Evolutionary conservation across 2,797 vertebrate species (phyloP), one percentile per base, ranked within the genome.

Genomic region (Naso thynnoides): DNA sequence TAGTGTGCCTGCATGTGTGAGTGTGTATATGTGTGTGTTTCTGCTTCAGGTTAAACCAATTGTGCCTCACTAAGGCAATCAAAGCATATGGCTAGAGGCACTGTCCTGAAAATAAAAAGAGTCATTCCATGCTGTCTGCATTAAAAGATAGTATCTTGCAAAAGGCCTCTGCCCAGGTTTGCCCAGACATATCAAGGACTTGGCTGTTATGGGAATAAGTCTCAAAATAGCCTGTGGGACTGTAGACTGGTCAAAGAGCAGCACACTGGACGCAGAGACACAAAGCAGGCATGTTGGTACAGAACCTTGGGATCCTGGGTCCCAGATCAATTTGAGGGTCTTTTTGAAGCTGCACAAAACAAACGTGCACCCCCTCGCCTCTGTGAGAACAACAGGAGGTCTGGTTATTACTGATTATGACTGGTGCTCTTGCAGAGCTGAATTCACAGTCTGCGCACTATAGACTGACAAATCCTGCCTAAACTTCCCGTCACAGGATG

Each of bases 191-290:
- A 85, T 86, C 79, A 84, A 86, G 72, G 70, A 79, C 84, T 81
- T 76, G 49, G 59, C 79, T 80, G 75, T 73, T 85, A 79, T 78
- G 90, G 79, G 88, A 90, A 81, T 69, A 47, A 18, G 18, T 65
- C 83, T 89, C 89, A 91, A 94, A 92, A 91, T 92, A 93, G 76
- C 76, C 14, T 26, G 21, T 66, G 71, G 78, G 76, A 85, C 76
- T 83, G 33, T 45, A 78, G n/a, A 41, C 68, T 62, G 85, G 82
- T 90, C 73, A 90, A 84, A 84, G 78, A 84, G 73, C 70, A 72
- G 73, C 59, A 81, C 62, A 80, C 86, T 79, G 58, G 59, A 83
- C 53, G 73, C 56, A 66, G 42, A 57, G 39, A 64, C 77, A 84
- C 75, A 78, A 57, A 83, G 54, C 71, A 83, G 60, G 49, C 76